Conservation (phyloP, 2,888 invertebrate genomes). For the Trypoxylon attenuatum region DNA sequence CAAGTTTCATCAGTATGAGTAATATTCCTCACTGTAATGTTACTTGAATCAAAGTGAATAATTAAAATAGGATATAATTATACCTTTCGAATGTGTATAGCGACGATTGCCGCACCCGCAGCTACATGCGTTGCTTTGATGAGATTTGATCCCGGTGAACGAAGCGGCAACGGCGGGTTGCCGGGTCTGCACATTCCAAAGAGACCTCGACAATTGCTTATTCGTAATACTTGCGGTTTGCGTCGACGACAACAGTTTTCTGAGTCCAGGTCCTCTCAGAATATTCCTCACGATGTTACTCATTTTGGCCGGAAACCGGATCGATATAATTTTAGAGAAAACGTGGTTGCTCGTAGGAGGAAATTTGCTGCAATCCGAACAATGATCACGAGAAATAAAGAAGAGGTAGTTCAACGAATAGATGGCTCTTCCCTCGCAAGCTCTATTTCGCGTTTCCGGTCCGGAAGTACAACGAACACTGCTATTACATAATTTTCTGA, state of each 20-base stretch:
- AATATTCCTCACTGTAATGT: too few species aligned
- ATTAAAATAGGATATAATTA: not conserved
- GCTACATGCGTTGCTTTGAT: conserved; percentile 76
- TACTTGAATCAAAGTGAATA: not conserved
- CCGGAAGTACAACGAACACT: too few species aligned
- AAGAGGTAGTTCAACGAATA: not conserved
- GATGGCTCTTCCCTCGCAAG: too few species aligned
- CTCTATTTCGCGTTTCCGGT: too few species aligned
- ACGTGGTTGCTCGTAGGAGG: not conserved
- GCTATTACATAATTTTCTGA: too few species aligned
- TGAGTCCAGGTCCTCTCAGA: conserved; percentile 75
- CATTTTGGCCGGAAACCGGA: conserved; percentile 80
- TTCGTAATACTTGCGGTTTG: conserved; percentile 76
- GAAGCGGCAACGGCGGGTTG: conserved; percentile 61
- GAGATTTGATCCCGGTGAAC: conserved; percentile 70
- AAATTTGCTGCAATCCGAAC: not conserved
- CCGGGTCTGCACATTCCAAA: conserved; percentile 83
- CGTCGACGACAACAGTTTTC: conserved; percentile 70
- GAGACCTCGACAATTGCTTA: conserved; percentile 81
- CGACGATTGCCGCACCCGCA: conserved; percentile 81
- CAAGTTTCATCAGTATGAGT: not conserved
- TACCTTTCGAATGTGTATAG: conserved; percentile 83
- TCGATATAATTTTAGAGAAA: not conserved
- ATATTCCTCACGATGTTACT: conserved; percentile 82
- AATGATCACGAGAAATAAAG: not conserved